phyloP scores from a whole-genome alignment of 2,113 vertebrate species.

The Oryzias melastigma region DNA sequence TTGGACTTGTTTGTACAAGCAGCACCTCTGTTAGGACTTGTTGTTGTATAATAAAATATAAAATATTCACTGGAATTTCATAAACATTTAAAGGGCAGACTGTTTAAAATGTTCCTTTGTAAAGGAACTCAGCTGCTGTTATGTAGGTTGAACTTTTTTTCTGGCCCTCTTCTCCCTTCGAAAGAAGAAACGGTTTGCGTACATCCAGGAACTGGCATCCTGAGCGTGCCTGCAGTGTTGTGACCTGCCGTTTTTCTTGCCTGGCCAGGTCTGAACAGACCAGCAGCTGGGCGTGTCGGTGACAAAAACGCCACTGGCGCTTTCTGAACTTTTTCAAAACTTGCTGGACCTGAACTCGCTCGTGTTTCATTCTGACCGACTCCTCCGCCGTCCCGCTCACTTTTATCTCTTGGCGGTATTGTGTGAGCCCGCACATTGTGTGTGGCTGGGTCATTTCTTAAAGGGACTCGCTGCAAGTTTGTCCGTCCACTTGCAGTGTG shows the following conservation, averaged over 20 bases:
- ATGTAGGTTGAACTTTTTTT: not conserved
- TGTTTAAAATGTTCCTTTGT: no score
- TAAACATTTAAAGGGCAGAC: no score
- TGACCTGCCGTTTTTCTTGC: constrained; percentile 68
- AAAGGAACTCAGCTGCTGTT: no score
- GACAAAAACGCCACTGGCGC: constrained; percentile 39
- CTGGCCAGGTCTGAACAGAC: constrained; percentile 65
- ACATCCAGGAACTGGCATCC: not conserved
- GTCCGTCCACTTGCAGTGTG: constrained; percentile 8
- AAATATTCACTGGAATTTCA: no score
- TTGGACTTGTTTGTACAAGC: no score
- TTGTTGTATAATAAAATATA: no score
- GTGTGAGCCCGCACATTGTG: constrained; percentile 11
- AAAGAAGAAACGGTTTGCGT: constrained; percentile 24
- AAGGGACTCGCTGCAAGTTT: constrained; percentile 13
- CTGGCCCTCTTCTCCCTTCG: not conserved
- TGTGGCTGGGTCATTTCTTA: constrained; percentile 17
- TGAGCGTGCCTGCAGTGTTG: constrained; percentile 39
- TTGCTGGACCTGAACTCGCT: constrained; percentile 54
- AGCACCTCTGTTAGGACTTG: no score
- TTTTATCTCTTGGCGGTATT: constrained; percentile 17
- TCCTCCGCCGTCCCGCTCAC: constrained; percentile 14
- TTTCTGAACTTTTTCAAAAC: constrained; percentile 32
- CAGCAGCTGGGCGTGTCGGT: constrained; percentile 48
- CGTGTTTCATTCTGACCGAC: constrained; percentile 24